Evolutionary conservation across 2,797 vertebrate species (phyloP).

Genomic region (Acrossocheilus fasciatus): DNA sequence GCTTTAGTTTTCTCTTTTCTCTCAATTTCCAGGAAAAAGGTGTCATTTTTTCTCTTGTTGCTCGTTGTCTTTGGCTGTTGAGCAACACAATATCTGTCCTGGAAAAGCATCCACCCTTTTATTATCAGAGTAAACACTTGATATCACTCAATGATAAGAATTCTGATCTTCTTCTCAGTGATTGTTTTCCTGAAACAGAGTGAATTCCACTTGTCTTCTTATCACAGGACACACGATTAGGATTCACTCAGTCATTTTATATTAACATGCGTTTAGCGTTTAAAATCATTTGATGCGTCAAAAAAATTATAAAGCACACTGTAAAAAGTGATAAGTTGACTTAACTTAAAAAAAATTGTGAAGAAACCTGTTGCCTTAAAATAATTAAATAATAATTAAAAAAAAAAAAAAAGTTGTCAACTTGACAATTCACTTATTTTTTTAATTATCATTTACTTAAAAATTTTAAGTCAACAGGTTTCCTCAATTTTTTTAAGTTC

Average conservation of each 20-base stretch:
- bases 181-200: not conserved
- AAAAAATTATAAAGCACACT: not conserved
- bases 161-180: not conserved
- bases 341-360: too few relatives aligned
- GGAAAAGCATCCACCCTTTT: slow-evolving; percentile 6
- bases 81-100: slow-evolving; percentile 23
- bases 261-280: not conserved
- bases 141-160: not conserved
- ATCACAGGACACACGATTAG: not conserved
- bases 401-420: too few relatives aligned
- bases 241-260: not conserved
- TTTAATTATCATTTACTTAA: too few relatives aligned
- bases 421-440: too few relatives aligned
- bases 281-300: not conserved
- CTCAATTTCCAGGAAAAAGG: slow-evolving; percentile 20
- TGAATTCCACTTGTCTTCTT: not conserved
- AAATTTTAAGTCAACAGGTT: too few relatives aligned
- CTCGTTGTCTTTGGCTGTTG: slow-evolving; percentile 36
- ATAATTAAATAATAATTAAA: too few relatives aligned
- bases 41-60: not conserved
- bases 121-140: not conserved
- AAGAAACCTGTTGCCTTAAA: too few relatives aligned
- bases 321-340: too few relatives aligned
- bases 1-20: slow-evolving; percentile 63
- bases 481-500: too few relatives aligned